Evolutionary conservation across 1,140 invertebrate genomes (phyloP).

Genomic region (Drosophila serrata): DNA sequence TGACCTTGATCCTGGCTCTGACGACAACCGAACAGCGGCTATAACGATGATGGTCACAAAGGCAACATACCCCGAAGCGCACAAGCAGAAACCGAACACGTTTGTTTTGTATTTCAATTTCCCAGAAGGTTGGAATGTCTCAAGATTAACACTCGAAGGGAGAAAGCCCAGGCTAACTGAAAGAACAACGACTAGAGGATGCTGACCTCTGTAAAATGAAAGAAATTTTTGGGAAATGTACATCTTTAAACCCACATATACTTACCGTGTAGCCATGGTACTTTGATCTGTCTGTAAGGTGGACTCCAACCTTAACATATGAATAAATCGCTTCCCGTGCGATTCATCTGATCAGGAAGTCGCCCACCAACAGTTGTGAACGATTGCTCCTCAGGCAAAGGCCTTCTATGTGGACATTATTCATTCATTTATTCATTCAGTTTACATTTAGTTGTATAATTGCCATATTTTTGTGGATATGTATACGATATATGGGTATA

Average conservation of each 20-base stretch:
- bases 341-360: slow-evolving; percentile 26
- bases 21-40: slow-evolving; percentile 30
- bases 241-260: no score
- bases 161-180: background rate
- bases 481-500: slow-evolving; percentile 12
- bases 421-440: slow-evolving; percentile 12
- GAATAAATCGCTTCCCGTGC: background rate
- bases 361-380: background rate
- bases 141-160: background rate
- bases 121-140: background rate
- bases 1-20: slow-evolving; percentile 77
- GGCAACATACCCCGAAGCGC: background rate
- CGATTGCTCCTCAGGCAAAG: background rate
- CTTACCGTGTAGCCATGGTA: background rate
- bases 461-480: slow-evolving; percentile 23
- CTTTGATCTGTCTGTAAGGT: background rate
- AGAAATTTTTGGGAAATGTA: no score
- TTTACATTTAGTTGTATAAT: slow-evolving; percentile 11
- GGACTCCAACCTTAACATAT: background rate
- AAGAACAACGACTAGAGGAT: background rate
- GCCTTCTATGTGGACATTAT: background rate
- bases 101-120: background rate
- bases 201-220: background rate
- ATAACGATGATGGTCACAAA: slow-evolving; percentile 20
- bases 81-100: background rate